Percentiles rank a stretch among this genome's conserved stretches.
Evolutionary conservation across 2,113 vertebrate species (phyloP).

Genomic region (Potamarius usumacintae): DNA sequence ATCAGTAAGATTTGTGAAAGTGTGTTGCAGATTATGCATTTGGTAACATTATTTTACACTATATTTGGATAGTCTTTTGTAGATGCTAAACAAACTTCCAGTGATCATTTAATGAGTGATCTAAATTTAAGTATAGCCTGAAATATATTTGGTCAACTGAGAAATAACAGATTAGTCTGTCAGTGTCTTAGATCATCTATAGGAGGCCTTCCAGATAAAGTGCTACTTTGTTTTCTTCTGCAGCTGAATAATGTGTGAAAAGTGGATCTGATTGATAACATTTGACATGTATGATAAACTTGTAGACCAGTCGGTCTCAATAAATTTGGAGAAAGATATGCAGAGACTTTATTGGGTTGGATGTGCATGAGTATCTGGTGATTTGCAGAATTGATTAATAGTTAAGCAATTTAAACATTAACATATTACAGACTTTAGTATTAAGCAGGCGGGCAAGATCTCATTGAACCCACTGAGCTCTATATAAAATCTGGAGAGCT

Average conservation of each 20-base stretch:
- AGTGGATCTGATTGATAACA: slow-evolving; percentile 15
- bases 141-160: slow-evolving; percentile 7
- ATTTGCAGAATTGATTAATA: slow-evolving; percentile 17
- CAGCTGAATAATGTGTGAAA: slow-evolving; percentile 33
- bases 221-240: slow-evolving; percentile 2
- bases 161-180: neutral
- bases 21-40: slow-evolving; percentile 44
- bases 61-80: slow-evolving; percentile 24
- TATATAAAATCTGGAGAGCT: neutral
- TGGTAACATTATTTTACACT: slow-evolving; percentile 13
- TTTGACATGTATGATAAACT: slow-evolving; percentile 42
- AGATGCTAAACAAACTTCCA: slow-evolving; percentile 10
- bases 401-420: slow-evolving; percentile 10
- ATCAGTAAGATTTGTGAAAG: slow-evolving; percentile 36
- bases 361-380: neutral
- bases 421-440: slow-evolving; percentile 5
- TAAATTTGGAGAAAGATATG: slow-evolving; percentile 43
- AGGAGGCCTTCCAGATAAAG: slow-evolving; percentile 18
- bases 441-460: neutral
- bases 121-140: neutral
- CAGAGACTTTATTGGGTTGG: neutral
- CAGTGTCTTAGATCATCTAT: slow-evolving; percentile 15
- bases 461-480: neutral
- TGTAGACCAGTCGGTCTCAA: slow-evolving; percentile 29
- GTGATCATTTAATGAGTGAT: neutral